Conservation (phyloP, 2,888 invertebrate genomes). For the Cremastinae sp. region DNA sequence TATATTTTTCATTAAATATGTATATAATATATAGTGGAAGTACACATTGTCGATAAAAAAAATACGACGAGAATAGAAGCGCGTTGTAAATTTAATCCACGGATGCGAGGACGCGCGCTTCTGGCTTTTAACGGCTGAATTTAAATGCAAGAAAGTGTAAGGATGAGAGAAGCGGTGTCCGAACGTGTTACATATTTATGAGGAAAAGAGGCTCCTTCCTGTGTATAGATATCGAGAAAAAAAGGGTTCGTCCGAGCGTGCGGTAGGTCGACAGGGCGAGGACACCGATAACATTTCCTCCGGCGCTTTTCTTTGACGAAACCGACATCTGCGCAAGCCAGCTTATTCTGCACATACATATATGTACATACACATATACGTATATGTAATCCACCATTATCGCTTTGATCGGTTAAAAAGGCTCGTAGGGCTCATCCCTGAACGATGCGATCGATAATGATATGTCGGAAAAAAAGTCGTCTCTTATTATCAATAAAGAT, state of each 20-base stretch:
- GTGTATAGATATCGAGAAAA: conserved; percentile 19
- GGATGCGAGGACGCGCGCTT: conserved; percentile 6
- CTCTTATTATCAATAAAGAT: background rate
- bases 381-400: conserved; percentile 3
- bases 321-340: conserved; percentile 20
- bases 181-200: conserved; percentile 8
- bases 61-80: no score
- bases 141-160: conserved; percentile 14
- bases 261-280: conserved; percentile 35
- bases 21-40: no score
- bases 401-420: conserved; percentile 24
- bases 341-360: conserved; percentile 34
- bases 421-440: conserved; percentile 37
- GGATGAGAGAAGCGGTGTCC: conserved; percentile 9
- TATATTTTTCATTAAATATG: no score
- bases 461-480: conserved; percentile 24
- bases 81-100: no score
- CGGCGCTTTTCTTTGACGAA: conserved; percentile 47
- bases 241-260: conserved; percentile 49
- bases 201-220: conserved; percentile 12
- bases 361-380: conserved; percentile 14
- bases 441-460: conserved; percentile 45
- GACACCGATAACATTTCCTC: conserved; percentile 29
- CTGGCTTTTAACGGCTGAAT: background rate
- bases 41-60: no score